phyloP scores from a whole-genome alignment of 2,113 vertebrate species.

The Caranx melampygus region DNA sequence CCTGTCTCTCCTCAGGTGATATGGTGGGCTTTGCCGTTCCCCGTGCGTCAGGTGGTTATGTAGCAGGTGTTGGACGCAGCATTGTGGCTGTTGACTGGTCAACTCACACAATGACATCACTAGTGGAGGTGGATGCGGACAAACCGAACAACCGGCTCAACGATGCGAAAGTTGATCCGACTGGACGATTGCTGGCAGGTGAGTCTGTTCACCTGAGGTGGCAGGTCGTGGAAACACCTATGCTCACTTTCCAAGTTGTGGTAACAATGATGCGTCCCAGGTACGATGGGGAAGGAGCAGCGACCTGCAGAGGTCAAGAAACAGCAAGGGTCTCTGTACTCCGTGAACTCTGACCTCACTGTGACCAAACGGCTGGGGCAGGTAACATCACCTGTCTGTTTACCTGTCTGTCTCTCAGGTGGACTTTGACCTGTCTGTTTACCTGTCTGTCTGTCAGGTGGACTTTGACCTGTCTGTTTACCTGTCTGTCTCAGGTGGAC shows the following conservation, averaged over 20 bases:
- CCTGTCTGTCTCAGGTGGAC: slow-evolving; percentile 4
- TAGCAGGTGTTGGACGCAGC: slow-evolving; percentile 69
- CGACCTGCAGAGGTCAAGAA: background rate
- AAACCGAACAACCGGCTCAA: slow-evolving; percentile 67
- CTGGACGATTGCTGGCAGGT: slow-evolving; percentile 69
- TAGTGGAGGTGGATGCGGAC: slow-evolving; percentile 54
- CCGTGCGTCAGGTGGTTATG: slow-evolving; percentile 61
- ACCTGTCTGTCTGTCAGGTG: slow-evolving; percentile 79
- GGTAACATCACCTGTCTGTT: slow-evolving; percentile 29
- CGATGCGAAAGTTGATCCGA: slow-evolving; percentile 68
- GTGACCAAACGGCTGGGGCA: slow-evolving; percentile 59
- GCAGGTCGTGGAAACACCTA: no score
- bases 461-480: slow-evolving; percentile 60
- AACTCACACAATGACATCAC: slow-evolving; percentile 30
- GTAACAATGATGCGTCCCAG: slow-evolving; percentile 35
- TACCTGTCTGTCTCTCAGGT: background rate
- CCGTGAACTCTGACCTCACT: slow-evolving; percentile 56
- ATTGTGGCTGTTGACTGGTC: slow-evolving; percentile 72
- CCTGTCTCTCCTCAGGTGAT: slow-evolving; percentile 45
- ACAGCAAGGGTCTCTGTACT: slow-evolving; percentile 64
- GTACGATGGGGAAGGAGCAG: slow-evolving; percentile 67
- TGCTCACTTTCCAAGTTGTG: background rate
- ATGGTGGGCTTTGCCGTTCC: slow-evolving; percentile 65
- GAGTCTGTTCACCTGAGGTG: background rate
- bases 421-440: background rate